Evolutionary conservation across 2,113 vertebrate genomes (phyloP).

Genomic region (Ophthalmolycus amberensis): DNA sequence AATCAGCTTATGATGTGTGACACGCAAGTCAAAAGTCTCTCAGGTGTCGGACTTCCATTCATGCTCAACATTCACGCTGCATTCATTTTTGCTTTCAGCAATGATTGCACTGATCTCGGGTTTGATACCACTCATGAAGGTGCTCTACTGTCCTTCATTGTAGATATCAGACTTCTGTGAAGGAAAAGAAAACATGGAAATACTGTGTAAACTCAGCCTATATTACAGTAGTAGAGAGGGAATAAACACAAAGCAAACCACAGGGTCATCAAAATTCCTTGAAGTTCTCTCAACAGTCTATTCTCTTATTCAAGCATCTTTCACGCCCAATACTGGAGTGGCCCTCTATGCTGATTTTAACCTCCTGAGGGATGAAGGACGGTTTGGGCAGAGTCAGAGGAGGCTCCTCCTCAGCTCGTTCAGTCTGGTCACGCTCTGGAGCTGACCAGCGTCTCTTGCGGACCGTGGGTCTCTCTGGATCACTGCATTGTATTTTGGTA

Average conservation of each 20-base stretch:
- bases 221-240: slow-evolving; percentile 91
- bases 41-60: slow-evolving; percentile 50
- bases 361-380: slow-evolving; percentile 98
- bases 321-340: slow-evolving; percentile 95
- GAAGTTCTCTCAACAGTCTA: slow-evolving; percentile 62
- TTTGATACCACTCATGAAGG: slow-evolving; percentile 87
- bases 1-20: slow-evolving; percentile 47
- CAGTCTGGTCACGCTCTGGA: slow-evolving; percentile 94
- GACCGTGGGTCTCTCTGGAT: slow-evolving; percentile 80
- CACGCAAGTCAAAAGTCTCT: slow-evolving; percentile 31
- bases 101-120: slow-evolving; percentile 80
- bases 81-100: slow-evolving; percentile 75
- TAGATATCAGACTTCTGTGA: slow-evolving; percentile 83
- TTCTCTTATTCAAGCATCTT: slow-evolving; percentile 72
- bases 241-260: slow-evolving; percentile 74
- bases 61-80: slow-evolving; percentile 69
- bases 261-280: slow-evolving; percentile 50
- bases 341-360: slow-evolving; percentile 99
- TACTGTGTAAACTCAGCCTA: slow-evolving; percentile 92
- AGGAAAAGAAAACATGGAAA: slow-evolving; percentile 90
- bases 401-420: slow-evolving; percentile 92
- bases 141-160: slow-evolving; percentile 77
- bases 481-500: slow-evolving; percentile 84
- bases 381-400: slow-evolving; percentile 95
- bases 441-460: slow-evolving; percentile 99